Base-by-base conservation (phyloP, 2,888 invertebrate genomes). In the Thereva nobilitata region DNA sequence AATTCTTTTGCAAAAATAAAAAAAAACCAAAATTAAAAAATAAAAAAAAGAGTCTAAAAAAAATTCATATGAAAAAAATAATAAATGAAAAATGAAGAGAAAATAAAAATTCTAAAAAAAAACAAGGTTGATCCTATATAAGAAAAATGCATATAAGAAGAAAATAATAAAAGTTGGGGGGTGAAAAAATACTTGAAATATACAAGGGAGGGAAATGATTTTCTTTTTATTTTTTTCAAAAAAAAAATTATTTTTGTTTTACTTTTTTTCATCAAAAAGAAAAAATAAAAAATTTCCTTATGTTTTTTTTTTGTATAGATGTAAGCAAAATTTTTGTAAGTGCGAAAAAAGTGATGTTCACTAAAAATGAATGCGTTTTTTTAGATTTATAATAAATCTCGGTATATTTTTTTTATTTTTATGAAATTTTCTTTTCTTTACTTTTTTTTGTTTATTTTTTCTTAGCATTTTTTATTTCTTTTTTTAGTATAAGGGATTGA, bases 361-460 rank as follows among this genome's bases (percentile, higher is more conserved):
- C 37, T 45, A 23, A 23, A 23, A 23, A 23, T 23, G 38, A 59
- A 40, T 59, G 59, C 49, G 59, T 59, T 35, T 52, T 52, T 59
- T 47, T 47, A 59, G 47, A 59, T 34, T 52, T 35, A 4, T 59
- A 59, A 59, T 59, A 47, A 47, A 47, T 59, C 59, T 59, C 59
- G 37, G 49, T 44, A 59, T 10, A 10, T 59, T 59, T 59, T 35
- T 59, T 59, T 6, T 47, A 3, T 47, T 47, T 47, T 47, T 59
- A 47, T 23, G 23, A 23, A 2, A 23, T 23, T 23, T 23, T 23
- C 23, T 23, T 23, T 23, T 23, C 23, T 23, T 23, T 23, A 23
- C n/a, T n/a, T 23, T 23, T 23, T 23, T 23, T 23, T 23, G 23
- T 23, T 23, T 23, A 23, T 23, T 23, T 23, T 23, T 23, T 23